Evolutionary conservation across 2,113 vertebrate genomes (phyloP).

Genomic region (Malaclemys terrapin): DNA sequence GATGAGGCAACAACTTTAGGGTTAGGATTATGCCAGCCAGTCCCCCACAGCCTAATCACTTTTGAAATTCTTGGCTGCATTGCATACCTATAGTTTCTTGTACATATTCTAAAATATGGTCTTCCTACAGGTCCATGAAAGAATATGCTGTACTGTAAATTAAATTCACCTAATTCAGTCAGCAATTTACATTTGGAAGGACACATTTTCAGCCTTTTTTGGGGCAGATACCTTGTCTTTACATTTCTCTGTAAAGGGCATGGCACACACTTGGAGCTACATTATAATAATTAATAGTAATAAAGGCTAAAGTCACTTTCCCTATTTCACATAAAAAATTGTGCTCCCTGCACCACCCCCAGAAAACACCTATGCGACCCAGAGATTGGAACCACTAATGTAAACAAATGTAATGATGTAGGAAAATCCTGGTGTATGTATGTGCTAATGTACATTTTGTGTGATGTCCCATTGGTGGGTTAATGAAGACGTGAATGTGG

Average conservation of each 20-base stretch:
- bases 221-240: background rate
- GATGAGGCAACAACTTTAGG: background rate
- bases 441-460: background rate
- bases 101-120: background rate
- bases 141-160: background rate
- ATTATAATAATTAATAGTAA: background rate
- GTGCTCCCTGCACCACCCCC: accelerated
- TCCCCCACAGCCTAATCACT: background rate
- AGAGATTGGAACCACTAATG: background rate
- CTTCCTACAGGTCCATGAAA: background rate
- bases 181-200: background rate
- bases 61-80: background rate
- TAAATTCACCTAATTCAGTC: background rate
- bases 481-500: background rate
- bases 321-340: background rate
- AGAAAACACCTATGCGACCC: background rate
- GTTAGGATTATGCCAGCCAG: background rate
- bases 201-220: background rate
- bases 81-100: background rate
- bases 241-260: background rate
- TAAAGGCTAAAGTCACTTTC: background rate
- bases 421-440: background rate
- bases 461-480: background rate
- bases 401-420: background rate
- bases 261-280: background rate